Evolutionary conservation across 2,797 vertebrate genomes (phyloP).

Genomic region (Sebastes nivosus): DNA sequence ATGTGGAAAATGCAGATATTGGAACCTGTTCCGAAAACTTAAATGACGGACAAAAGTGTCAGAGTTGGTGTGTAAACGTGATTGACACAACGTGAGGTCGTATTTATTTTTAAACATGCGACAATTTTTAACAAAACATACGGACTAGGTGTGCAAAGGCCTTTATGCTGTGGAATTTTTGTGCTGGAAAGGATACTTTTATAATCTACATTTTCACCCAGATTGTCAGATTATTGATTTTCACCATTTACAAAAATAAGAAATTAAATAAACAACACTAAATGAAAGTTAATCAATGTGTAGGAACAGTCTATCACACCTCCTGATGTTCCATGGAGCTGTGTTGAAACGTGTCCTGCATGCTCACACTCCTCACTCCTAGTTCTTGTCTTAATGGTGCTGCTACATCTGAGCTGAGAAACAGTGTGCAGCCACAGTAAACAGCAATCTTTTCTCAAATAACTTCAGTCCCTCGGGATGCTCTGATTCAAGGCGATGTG

Average conservation of each 20-base stretch:
- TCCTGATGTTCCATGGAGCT: background rate
- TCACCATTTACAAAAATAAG: background rate
- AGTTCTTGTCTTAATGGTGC: background rate
- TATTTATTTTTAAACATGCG: too few species aligned
- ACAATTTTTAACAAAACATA: too few species aligned
- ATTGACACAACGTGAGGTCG: too few species aligned
- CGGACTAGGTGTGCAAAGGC: too few species aligned
- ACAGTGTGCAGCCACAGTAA: background rate
- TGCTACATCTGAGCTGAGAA: background rate
- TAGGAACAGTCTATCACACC: too few species aligned
- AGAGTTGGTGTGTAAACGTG: too few species aligned
- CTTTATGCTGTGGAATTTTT: background rate
- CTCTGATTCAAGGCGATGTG: background rate
- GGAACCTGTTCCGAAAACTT: too few species aligned
- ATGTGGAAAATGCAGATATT: too few species aligned
- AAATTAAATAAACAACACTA: too few species aligned
- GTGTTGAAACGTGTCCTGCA: background rate
- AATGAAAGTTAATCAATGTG: too few species aligned
- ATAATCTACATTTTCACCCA: background rate
- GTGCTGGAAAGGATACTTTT: background rate
- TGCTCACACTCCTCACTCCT: background rate
- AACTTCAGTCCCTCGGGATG: background rate
- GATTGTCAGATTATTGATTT: background rate
- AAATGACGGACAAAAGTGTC: too few species aligned
- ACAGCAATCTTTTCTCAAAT: background rate